phyloP scores from a whole-genome alignment of 2,113 vertebrate genomes.

The Lepus timidus region DNA sequence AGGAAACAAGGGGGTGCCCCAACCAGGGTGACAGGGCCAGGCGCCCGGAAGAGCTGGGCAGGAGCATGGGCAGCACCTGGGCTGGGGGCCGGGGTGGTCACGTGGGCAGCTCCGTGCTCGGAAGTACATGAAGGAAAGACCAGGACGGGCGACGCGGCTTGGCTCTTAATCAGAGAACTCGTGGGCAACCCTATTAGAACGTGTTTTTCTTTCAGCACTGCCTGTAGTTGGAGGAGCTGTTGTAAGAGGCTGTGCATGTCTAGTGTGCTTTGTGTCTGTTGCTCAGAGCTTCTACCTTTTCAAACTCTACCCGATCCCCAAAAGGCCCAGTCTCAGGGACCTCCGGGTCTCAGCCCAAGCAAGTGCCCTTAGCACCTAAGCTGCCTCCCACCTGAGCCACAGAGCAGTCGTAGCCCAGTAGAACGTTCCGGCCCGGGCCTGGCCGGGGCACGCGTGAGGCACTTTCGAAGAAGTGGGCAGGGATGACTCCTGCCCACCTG shows the following conservation, averaged over 20 bases:
- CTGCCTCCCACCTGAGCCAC: neutral
- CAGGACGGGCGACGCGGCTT: neutral
- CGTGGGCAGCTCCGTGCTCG: neutral
- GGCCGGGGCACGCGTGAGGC: fast-evolving
- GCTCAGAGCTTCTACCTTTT: too few relatives aligned
- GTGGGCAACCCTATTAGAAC: neutral
- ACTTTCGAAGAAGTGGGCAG: neutral
- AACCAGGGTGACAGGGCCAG: neutral
- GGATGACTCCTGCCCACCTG: too few relatives aligned
- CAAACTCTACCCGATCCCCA: too few relatives aligned
- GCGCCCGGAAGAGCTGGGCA: too few relatives aligned
- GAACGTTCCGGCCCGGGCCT: fast-evolving
- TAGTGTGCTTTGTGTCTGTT: too few relatives aligned
- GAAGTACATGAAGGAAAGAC: neutral
- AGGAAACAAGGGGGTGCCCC: fast-evolving
- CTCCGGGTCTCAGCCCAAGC: neutral
- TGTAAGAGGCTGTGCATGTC: too few relatives aligned
- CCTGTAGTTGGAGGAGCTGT: neutral
- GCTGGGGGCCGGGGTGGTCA: neutral
- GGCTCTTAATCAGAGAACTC: neutral
- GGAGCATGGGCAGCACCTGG: neutral
- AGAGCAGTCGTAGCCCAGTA: fast-evolving
- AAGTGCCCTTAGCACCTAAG: neutral
- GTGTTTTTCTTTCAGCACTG: neutral
- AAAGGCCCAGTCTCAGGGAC: neutral